Percentiles rank a stretch among this genome's conserved stretches.
phyloP scores from a whole-genome alignment of 2,888 invertebrate species.

The Arge pagana region DNA sequence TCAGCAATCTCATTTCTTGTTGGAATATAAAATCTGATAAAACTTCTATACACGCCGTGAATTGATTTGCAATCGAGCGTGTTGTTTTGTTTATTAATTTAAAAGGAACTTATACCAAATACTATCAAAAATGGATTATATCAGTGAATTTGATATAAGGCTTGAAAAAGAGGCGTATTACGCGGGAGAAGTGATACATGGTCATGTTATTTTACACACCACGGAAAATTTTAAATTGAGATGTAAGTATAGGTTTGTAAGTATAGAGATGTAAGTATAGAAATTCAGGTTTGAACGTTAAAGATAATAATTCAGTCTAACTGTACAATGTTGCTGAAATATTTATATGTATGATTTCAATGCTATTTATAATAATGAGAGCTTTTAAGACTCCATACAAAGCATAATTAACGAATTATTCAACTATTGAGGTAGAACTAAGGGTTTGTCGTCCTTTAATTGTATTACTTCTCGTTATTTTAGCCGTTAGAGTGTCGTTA shows the following conservation, averaged over 20 bases:
- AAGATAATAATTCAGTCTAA: neutral
- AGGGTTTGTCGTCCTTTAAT: neutral
- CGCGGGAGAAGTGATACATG: slow-evolving; percentile 72
- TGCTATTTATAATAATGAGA: no score
- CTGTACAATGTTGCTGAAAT: neutral
- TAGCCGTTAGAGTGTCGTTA: slow-evolving; percentile 71
- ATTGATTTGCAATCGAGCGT: no score
- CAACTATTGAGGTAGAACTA: neutral
- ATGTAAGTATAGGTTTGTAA: slow-evolving; percentile 60
- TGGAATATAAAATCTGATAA: no score
- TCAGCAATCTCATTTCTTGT: no score
- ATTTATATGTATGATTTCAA: neutral
- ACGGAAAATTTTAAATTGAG: slow-evolving; percentile 75
- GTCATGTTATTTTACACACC: slow-evolving; percentile 72
- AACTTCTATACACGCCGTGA: no score
- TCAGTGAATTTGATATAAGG: slow-evolving; percentile 76
- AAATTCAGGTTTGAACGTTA: neutral
- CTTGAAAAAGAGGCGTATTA: slow-evolving; percentile 77
- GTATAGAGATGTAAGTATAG: neutral
- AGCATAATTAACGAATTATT: no score
- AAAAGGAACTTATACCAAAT: no score
- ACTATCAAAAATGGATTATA: slow-evolving; percentile 76
- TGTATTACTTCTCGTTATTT: slow-evolving; percentile 24
- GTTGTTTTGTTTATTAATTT: no score
- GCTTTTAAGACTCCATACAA: no score